These are phyloP conservation scores for Okamejei kenojei DNA, from an alignment of 2,797 vertebrate species.

Conservation along the genomic window DNA sequence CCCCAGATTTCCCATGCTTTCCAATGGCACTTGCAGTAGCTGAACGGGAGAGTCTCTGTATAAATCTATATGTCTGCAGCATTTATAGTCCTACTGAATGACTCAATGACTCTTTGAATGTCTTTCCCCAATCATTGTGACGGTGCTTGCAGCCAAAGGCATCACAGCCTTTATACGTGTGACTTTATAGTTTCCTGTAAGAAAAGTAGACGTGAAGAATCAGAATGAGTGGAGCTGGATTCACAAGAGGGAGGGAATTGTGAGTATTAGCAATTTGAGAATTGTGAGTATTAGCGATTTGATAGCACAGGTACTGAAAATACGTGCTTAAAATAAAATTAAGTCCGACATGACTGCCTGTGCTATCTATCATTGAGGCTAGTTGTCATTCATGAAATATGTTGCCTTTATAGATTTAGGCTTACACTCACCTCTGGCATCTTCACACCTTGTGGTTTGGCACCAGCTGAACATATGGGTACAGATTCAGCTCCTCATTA, in stretches of 20 bases:
- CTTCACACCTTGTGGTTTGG: constrained; percentile 27
- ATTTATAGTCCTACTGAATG: background rate
- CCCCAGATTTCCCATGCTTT: background rate
- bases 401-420: background rate
- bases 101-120: background rate
- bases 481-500: background rate
- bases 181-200: background rate
- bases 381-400: background rate
- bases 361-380: background rate
- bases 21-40: background rate
- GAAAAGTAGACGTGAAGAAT: background rate
- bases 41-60: background rate
- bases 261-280: background rate
- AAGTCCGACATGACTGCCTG: background rate
- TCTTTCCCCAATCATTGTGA: background rate
- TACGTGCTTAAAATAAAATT: background rate
- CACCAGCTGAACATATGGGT: background rate
- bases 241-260: background rate
- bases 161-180: too few species aligned
- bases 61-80: background rate
- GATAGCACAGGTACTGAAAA: too few species aligned
- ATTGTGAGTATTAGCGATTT: background rate
- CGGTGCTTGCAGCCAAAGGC: background rate
- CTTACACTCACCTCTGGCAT: background rate
- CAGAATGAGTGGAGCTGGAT: background rate